Base-by-base conservation (phyloP, 2,113 vertebrate species). In the Seriola dumerili region DNA sequence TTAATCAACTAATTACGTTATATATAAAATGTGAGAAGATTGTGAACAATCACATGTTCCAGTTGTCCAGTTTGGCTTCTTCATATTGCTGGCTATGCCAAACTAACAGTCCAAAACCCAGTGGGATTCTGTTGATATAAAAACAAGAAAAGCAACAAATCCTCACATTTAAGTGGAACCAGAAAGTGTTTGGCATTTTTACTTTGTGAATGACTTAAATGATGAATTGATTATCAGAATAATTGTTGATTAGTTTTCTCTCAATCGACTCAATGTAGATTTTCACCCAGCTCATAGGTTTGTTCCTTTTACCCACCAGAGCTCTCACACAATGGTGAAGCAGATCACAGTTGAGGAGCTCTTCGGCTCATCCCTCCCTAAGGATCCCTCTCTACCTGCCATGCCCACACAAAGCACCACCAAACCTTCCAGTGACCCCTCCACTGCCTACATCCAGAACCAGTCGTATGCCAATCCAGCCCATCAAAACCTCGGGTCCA, bases 321-420 rank as follows among this genome's bases (percentile, higher is more conserved):
- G 88, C 48, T 91, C 95, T 86, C 95, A 95, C 21, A 92, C 96
- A n/a, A 94, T 96, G 36, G 96, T 97, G 81, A 99, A 98, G 90
- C 98, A 99, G 92, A 97, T 99, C 91, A 99, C 98, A 3, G 97
- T 99, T n/a, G 98, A 99, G 94, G 98, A 99, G 75, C 94, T 99
- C 46, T 99, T 99, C 87, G 97, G 98, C 86, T 97, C 97, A 0
- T 96, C 97, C 73, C 89, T 99, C 67, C 95, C 96, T n/a, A 99
- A 97, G 91, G 98, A 98, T 32, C 94, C 96, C n/a, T 78, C 95
- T 3, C 88, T 84, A 29, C 89, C 86, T 14, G 69, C 0, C 86
- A 88, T 94, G 90, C 86, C 96, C 21, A 88, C 83, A 61, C 88
- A 95, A 25, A 96, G 94, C 75, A 87, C 87, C 58, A 38, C 70